Evolutionary conservation across 2,797 vertebrate genomes (phyloP).

Genomic region (Capromys pilorides): DNA sequence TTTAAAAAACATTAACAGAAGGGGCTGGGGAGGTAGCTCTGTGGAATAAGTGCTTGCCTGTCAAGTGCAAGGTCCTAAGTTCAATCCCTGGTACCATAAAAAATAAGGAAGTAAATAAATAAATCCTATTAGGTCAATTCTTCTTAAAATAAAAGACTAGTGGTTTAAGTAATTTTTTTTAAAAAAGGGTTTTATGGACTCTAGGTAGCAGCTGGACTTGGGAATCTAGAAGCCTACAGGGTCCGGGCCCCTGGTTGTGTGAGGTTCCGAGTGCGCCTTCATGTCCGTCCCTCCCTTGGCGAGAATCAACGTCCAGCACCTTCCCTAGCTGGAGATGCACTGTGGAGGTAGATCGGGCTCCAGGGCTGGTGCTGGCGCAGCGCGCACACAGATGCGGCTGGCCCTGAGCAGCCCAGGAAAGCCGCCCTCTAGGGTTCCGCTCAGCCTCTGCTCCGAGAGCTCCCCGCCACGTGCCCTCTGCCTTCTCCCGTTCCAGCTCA

Average conservation of each 20-base stretch:
- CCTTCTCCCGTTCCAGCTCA: conserved; percentile 48
- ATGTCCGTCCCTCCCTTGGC: too few relatives aligned
- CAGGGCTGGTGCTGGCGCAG: not conserved
- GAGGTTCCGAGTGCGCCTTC: not conserved
- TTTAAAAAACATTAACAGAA: not conserved
- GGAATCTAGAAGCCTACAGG: not conserved
- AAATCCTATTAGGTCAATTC: not conserved
- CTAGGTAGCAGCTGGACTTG: not conserved
- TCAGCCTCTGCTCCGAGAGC: not conserved
- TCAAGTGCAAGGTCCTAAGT: too few relatives aligned
- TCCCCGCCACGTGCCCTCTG: conserved; percentile 43
- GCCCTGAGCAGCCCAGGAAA: not conserved
- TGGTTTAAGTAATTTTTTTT: not conserved
- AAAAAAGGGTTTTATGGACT: not conserved
- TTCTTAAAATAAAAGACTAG: not conserved
- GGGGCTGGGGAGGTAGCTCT: too few relatives aligned
- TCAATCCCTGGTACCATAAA: too few relatives aligned
- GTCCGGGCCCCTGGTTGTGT: not conserved
- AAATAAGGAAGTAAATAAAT: too few relatives aligned
- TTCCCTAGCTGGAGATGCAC: not conserved
- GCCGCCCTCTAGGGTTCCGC: not conserved
- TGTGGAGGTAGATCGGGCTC: not conserved
- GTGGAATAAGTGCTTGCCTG: too few relatives aligned
- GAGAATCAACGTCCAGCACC: not conserved
- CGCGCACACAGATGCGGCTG: not conserved